These are phyloP conservation scores for Drosophila burlai DNA, from an alignment of 1,140 invertebrate species.

Conservation along the genomic window DNA sequence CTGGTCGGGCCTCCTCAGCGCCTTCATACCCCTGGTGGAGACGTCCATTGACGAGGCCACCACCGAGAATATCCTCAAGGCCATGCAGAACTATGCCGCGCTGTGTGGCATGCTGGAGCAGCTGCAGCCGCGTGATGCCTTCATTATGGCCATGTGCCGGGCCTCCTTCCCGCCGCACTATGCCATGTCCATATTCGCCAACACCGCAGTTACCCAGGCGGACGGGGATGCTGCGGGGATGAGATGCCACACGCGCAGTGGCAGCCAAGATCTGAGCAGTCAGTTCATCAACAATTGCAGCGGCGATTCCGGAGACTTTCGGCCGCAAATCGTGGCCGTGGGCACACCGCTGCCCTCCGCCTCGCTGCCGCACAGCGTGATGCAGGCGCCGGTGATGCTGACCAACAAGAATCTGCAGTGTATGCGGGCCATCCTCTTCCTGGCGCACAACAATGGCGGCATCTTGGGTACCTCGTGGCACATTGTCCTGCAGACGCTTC, in stretches of 20 bases:
- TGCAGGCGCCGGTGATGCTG: conserved; percentile 98
- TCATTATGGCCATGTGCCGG: conserved; percentile 97
- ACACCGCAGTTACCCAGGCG: conserved; percentile 55
- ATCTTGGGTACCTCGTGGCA: conserved; percentile 98
- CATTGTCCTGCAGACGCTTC: conserved; percentile 96
- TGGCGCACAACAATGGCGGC: conserved; percentile 96
- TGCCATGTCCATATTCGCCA: conserved; percentile 92
- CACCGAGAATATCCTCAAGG: conserved; percentile 95
- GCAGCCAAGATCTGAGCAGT: conserved; percentile 86
- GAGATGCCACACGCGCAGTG: conserved; percentile 81
- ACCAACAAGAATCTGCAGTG: conserved; percentile 99
- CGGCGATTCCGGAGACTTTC: conserved; percentile 87
- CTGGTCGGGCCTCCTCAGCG: conserved; percentile 97
- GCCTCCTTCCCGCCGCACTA: conserved; percentile 98
- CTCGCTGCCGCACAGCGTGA: conserved; percentile 89
- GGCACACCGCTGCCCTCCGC: conserved; percentile 96
- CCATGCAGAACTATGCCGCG: conserved; percentile 94
- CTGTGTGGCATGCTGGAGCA: conserved; percentile 91
- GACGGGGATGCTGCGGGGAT: conserved; percentile 64
- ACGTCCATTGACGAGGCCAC: conserved; percentile 97
- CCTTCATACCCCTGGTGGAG: conserved; percentile 95
- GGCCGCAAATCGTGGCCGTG: conserved; percentile 97
- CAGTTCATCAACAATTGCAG: conserved; percentile 87
- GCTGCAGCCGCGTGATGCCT: conserved; percentile 93
- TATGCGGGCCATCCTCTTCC: conserved; percentile 94